Evolutionary conservation across 2,797 vertebrate genomes (phyloP).

Genomic region (Sus cebifrons): DNA sequence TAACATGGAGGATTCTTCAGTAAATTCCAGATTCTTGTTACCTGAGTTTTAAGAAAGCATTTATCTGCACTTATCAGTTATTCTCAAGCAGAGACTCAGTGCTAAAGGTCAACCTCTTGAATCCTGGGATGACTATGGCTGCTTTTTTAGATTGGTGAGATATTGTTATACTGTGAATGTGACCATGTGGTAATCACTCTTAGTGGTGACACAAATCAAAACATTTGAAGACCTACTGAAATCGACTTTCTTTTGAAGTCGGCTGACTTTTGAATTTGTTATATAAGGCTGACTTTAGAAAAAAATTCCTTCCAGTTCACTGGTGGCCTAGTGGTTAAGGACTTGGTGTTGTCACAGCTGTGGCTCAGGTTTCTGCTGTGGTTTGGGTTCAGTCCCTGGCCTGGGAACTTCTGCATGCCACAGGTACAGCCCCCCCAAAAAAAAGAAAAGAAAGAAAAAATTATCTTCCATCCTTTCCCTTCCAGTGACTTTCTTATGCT

Average conservation of each 20-base stretch:
- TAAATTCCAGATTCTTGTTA: constrained; percentile 38
- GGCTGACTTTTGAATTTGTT: neutral
- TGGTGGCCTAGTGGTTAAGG: too few relatives aligned
- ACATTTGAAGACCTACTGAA: constrained; percentile 3
- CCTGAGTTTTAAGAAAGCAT: constrained; percentile 27
- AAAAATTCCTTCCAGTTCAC: neutral
- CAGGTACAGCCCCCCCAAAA: too few relatives aligned
- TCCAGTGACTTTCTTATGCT: neutral
- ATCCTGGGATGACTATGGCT: neutral
- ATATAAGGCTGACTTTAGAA: neutral
- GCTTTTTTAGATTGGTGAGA: neutral
- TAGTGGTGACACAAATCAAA: neutral
- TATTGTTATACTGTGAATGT: neutral
- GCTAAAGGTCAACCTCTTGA: neutral
- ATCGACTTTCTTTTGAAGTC: neutral
- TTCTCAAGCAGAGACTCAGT: neutral
- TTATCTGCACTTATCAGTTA: constrained; percentile 17
- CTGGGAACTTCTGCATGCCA: too few relatives aligned
- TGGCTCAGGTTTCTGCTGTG: too few relatives aligned
- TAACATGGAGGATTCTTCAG: neutral
- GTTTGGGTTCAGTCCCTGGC: too few relatives aligned
- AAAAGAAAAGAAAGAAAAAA: neutral
- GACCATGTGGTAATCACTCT: neutral
- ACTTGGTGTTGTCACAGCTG: too few relatives aligned
- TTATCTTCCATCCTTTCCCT: neutral